Evolutionary conservation across 2,797 vertebrate genomes (phyloP), one percentile per base, ranked within the genome.

Genomic region (Bradypodion ventrale): DNA sequence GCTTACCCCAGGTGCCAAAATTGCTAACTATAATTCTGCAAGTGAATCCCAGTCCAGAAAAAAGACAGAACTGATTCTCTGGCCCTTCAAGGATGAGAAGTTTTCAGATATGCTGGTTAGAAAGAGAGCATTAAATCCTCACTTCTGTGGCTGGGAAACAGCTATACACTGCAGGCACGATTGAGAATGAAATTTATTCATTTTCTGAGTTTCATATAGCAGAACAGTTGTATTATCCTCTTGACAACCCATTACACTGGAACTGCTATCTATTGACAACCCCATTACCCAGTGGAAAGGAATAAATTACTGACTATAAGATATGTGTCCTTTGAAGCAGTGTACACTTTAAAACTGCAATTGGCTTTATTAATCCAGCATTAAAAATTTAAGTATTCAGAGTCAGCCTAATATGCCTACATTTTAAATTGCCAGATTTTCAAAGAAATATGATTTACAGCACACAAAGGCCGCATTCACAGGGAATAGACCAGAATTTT

Each of bases 11-110:
- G 19, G 19, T 56, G 15, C 52, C 52, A 56, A 56, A 56, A 56
- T 19, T 56, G 52, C 52, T 56, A 56, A 56, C 21, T 56, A 56
- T 5, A 19, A 19, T 19, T 56, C 52, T 56, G 52, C 21, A 56
- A 56, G 15, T 81, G 42, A 25, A 59, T 62, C 74, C 70, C 68
- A 62, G 76, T 19, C 62, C 59, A 76, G 80, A 49, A 65, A 46
- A 74, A 82, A 89, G 40, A 59, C 59, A 93, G 88, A 75, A 84
- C 83, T 80, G 42, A 37, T 76, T 59, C 59, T 85, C 72, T 89
- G 78, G 77, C 62, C 81, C 75, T 85, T 91, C 87, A 85, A 77
- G 65, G 1, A 5, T 87, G 79, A 40, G 0, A 15, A 60, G 62
- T 84, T 88, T 88, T 87, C 83, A 87, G 89, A 89, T 74, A 78